phyloP scores from a whole-genome alignment of 2,797 vertebrate species.

The Sardinella longiceps region DNA sequence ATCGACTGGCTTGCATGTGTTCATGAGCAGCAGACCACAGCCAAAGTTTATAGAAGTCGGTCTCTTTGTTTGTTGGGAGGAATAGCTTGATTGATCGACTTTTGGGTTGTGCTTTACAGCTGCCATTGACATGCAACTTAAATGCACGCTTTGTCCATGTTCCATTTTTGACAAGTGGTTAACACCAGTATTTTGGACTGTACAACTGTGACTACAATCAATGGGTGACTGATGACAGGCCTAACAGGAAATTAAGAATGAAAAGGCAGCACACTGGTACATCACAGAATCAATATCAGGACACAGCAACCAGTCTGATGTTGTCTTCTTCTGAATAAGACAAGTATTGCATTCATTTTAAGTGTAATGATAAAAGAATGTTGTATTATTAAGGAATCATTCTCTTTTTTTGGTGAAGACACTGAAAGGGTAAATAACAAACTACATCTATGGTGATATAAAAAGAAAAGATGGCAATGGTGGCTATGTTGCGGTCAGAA shows the following conservation, averaged over 20 bases:
- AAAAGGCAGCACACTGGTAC: background rate
- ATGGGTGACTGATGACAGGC: background rate
- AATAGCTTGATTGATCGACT: background rate
- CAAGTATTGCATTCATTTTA: background rate
- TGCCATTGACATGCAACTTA: background rate
- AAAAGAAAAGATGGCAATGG: background rate
- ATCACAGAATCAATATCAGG: background rate
- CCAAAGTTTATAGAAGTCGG: background rate
- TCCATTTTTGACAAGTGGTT: background rate
- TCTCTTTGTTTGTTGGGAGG: too few relatives aligned
- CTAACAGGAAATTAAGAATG: background rate
- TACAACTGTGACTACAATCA: background rate
- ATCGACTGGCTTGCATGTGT: background rate
- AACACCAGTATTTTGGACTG: background rate
- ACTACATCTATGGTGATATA: background rate
- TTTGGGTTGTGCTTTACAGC: background rate
- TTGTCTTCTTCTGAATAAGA: background rate
- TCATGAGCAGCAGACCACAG: background rate
- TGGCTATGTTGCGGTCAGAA: background rate
- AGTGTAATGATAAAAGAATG: background rate
- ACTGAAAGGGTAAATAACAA: background rate
- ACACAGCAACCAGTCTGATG: background rate
- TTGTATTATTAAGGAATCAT: background rate
- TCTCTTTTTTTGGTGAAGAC: background rate
- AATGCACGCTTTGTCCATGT: background rate